Evolutionary conservation across 2,113 vertebrate species (phyloP), one percentile per base, ranked within the genome.

Genomic region (Tretioscincus oriximinensis): DNA sequence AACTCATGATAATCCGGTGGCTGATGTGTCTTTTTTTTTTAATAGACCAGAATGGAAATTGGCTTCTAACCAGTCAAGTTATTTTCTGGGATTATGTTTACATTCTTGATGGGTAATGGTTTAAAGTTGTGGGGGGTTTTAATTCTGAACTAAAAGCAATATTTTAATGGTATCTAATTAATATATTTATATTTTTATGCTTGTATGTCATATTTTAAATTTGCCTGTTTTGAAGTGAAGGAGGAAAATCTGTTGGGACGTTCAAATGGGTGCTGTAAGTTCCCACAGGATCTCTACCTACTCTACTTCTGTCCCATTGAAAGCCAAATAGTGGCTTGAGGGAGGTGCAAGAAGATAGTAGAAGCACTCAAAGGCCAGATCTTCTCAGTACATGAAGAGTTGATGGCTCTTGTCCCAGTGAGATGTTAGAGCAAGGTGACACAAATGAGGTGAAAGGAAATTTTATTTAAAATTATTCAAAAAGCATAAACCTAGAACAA

Each of bases 101-200:
- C 80, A 91, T 84, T 78, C 85, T 84, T 78, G 41, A 65, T 76
- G 35, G 66, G 41, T 21, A 76, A 70, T 61, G 81, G 87, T 89
- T 86, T 88, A 83, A 76, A 20, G 66, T 86, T 88, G 88, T 86
- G 1, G n/a, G n/a, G n/a, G n/a, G 83, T 77, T 90, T 85, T 18
- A 58, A 58, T 58, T 81, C 87, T 61, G 73, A 81, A 88, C 80
- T 47, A 58, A 89, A 92, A 81, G 89, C 84, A 85, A 35, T 93
- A 89, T 93, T 94, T 92, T 95, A 93, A 89, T 88, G 89, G 84
- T 86, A 28, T 18, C 58, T 92, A 94, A 93, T 16, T 93, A 91
- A 84, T 94, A 88, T 91, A 82, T 84, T 88, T 90, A 87, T 90
- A 87, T 84, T 81, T 84, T 91, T 86, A 80, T 77, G 86, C 49